Base-by-base conservation (phyloP, 2,797 vertebrate species). In the Gymnocypris eckloni region DNA sequence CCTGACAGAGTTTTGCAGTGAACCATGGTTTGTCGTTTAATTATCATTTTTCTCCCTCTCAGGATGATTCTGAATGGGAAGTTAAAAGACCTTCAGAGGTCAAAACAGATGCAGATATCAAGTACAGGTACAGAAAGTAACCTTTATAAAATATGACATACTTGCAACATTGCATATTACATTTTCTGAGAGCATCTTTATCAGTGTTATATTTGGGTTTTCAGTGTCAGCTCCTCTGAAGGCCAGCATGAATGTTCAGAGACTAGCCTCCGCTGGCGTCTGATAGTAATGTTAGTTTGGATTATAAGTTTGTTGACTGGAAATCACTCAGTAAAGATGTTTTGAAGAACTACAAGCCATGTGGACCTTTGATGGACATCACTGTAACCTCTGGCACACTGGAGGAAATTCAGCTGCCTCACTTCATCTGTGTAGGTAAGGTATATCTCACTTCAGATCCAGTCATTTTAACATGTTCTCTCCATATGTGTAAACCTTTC, bases 341-440 rank as follows among this genome's bases (percentile, higher is more conserved):
- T 22, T 8, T n/a, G 20, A 66, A 59, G n/a, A 22, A 71, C 8
- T 91, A 78, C 77, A 79, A 78, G 3, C 89, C 88, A 52, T 90
- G 76, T 76, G 92, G 92, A n/a, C 90, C 92, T 39, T 76, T 91
- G 16, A 52, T 91, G 61, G 87, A 92, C 86, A 87, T 92, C 66
- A 85, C 59, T 25, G 59, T 91, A 50, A 82, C 22, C 66, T 41
- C 56, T 59, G 92, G 92, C 20, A 20, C 71, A 25, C 9, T 92
- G 4, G 87, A 87, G 10, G 84, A 88, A 33, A 72, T 90, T 12
- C 13, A 88, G 71, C 78, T 92, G 11, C 91, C 92, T 18, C 92
- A 92, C 82, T 89, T 88, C 61, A 61, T 86, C 15, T 89, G 91
- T 89, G 37, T 59, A 12, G 87, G 75, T 43, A 43, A 43, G 43